Evolutionary conservation across 2,797 vertebrate genomes (phyloP).

Genomic region (Valencia hispanica): DNA sequence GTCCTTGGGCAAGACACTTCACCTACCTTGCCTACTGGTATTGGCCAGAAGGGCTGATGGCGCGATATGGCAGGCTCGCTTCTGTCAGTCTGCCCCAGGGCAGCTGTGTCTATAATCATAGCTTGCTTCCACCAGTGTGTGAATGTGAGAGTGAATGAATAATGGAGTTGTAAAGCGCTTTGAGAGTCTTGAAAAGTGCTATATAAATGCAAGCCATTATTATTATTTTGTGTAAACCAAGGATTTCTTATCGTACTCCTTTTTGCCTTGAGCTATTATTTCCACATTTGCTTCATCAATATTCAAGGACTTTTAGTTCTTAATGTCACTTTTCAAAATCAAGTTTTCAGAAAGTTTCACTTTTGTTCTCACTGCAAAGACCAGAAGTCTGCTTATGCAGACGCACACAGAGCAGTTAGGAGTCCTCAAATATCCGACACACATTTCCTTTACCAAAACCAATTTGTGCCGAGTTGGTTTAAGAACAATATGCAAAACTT

Average conservation of each 20-base stretch:
- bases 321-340: background rate
- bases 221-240: background rate
- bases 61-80: too few species aligned
- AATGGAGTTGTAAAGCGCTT: too few species aligned
- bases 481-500: slow-evolving; percentile 69
- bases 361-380: background rate
- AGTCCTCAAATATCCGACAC: slow-evolving; percentile 72
- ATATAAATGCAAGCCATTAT: too few species aligned
- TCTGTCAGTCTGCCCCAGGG: too few species aligned
- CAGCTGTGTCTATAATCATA: too few species aligned
- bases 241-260: background rate
- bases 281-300: too few species aligned
- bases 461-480: slow-evolving; percentile 71
- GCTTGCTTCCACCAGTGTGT: too few species aligned
- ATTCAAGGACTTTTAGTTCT: background rate
- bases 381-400: slow-evolving; percentile 22
- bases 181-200: too few species aligned
- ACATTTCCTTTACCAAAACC: slow-evolving; percentile 76
- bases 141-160: too few species aligned
- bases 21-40: too few species aligned
- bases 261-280: background rate
- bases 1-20: too few species aligned
- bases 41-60: too few species aligned
- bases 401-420: slow-evolving; percentile 44
- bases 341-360: slow-evolving; percentile 36